Evolutionary conservation across 2,888 invertebrate species (phyloP).

Genomic region (Tachina fera): DNA sequence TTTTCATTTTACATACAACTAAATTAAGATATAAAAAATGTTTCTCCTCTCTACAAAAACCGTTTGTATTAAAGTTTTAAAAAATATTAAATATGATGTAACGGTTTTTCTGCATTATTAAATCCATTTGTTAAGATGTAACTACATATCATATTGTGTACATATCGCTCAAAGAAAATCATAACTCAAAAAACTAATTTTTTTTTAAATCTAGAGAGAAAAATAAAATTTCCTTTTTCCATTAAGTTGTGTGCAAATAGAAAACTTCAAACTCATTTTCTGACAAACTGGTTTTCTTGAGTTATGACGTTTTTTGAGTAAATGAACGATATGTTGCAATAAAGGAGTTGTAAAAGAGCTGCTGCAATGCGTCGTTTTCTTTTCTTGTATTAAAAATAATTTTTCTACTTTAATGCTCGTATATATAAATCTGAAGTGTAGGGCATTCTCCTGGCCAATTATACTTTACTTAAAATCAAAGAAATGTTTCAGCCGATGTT

Average conservation of each 20-base stretch:
- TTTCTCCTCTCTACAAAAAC: neutral
- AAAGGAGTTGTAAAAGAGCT: neutral
- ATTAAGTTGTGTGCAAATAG: too few species aligned
- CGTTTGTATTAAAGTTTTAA: neutral
- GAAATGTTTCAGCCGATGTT: slow-evolving; percentile 16
- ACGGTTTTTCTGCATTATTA: too few species aligned
- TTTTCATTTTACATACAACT: too few species aligned
- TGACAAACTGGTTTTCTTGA: too few species aligned
- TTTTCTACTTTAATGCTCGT: neutral
- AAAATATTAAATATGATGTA: too few species aligned
- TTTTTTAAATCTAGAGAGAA: too few species aligned
- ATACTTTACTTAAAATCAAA: neutral
- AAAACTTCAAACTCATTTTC: too few species aligned
- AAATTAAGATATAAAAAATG: too few species aligned
- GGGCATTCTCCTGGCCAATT: slow-evolving; percentile 1
- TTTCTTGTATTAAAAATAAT: neutral
- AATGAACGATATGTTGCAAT: neutral
- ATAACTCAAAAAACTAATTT: too few species aligned
- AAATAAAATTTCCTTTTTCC: too few species aligned
- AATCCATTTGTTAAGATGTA: neutral
- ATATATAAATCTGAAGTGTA: neutral
- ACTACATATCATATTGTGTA: neutral
- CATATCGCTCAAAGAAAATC: too few species aligned
- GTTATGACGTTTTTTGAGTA: too few species aligned
- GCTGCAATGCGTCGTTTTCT: neutral